Evolutionary conservation across 2,888 invertebrate genomes (phyloP), one percentile per base, ranked within the genome.

Genomic region (Listrodromus nycthemerus): DNA sequence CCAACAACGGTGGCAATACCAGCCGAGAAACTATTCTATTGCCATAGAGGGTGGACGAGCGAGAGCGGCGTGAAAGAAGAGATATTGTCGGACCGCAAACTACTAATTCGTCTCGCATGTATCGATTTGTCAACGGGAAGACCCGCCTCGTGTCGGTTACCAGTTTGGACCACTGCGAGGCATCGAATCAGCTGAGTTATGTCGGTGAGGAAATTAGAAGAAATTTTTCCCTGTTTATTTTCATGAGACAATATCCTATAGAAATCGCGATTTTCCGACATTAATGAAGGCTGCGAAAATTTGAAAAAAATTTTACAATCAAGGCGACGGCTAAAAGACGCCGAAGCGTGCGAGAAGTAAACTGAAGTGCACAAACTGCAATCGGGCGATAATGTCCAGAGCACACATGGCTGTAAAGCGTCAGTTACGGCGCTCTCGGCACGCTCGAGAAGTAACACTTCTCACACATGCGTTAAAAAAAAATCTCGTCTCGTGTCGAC

Each of bases 31-130:
- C 80, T 78, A 74, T 74, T 67, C 69, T 41, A 80, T 52, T 55
- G 58, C 55, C 45, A 21, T 45, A 13, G 50, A 61, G 37, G 78
- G 27, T 16, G 69, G n/a, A 27, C 70, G 66, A 37, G n/a, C 27
- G 66, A 33, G 65, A 65, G 77, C 41, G 83, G 83, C 70, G 63
- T 55, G 45, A 70, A 84, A 84, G 86, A 85, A 75, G 89, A 89
- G 79, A 89, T 90, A 92, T 91, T 90, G 91, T 91, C 89, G 90
- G 87, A 91, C 92, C 90, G 87, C 91, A 90, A 89, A 85, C 88
- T 88, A 90, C 92, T 92, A 91, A 92, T 92, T 92, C 89, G 88
- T 89, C 88, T 92, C 89, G 88, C 89, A 86, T 80, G 84, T 86
- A 91, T 92, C 87, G 90, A 91, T 90, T 90, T 87, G 87, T 87